phyloP scores from a whole-genome alignment of 1,140 invertebrate genomes.

The Heliconius congener region DNA sequence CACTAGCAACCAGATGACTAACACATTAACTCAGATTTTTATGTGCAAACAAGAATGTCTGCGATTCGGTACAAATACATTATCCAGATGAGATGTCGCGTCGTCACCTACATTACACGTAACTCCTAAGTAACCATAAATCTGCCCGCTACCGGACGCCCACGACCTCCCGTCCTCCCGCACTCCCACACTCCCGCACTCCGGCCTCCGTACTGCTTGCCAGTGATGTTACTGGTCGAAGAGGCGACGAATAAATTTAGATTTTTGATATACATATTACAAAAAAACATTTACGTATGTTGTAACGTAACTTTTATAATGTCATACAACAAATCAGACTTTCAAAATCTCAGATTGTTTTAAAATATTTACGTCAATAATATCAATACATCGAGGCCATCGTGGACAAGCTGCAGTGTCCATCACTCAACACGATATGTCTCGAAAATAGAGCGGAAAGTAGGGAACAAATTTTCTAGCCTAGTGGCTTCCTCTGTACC shows the following conservation, averaged over 20 bases:
- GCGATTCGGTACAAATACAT: constrained; percentile 1
- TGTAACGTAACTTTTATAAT: too few relatives aligned
- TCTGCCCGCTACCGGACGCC: neutral
- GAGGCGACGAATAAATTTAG: neutral
- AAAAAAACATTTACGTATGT: too few relatives aligned
- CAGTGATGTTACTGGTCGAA: neutral
- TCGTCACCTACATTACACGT: neutral
- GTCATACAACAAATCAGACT: too few relatives aligned
- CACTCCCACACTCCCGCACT: neutral
- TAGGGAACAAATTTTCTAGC: too few relatives aligned
- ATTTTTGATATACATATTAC: too few relatives aligned
- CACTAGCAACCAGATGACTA: neutral
- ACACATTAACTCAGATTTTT: neutral
- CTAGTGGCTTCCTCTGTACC: too few relatives aligned
- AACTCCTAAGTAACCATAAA: neutral
- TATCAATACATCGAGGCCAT: too few relatives aligned
- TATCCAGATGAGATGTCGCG: neutral
- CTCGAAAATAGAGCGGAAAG: too few relatives aligned
- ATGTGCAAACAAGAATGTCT: neutral
- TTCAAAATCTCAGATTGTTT: too few relatives aligned
- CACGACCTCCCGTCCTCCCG: neutral
- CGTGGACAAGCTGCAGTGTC: too few relatives aligned
- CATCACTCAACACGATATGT: too few relatives aligned
- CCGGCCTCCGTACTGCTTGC: neutral
- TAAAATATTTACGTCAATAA: too few relatives aligned